Conservation (phyloP, 2,888 invertebrate species). For the Baronia brevicornis region DNA sequence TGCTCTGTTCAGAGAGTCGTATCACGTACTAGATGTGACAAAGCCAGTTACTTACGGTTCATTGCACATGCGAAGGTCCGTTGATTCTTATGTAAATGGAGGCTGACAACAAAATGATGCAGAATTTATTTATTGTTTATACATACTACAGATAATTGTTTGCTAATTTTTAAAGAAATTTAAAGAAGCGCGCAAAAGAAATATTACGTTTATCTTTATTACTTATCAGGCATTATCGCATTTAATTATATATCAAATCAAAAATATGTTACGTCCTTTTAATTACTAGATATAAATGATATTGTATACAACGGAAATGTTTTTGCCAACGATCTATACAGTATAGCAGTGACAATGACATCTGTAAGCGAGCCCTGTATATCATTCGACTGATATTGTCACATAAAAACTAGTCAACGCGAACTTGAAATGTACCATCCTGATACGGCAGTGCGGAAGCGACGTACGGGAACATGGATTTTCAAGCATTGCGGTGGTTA, state of each 20-base stretch:
- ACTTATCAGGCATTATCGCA: too few relatives aligned
- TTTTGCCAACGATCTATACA: too few relatives aligned
- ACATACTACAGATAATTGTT: conserved; percentile 7
- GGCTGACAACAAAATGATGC: conserved; percentile 26
- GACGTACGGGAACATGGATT: conserved; percentile 1
- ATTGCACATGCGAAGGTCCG: conserved; percentile 32
- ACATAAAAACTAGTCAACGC: too few relatives aligned
- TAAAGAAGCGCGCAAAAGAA: too few relatives aligned
- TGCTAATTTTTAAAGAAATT: conserved; percentile 6
- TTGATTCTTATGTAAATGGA: conserved; percentile 36
- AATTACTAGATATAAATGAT: too few relatives aligned
- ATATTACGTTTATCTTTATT: too few relatives aligned
- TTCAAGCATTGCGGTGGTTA: background rate
- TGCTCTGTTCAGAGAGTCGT: conserved; percentile 16
- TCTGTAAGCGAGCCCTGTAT: too few relatives aligned
- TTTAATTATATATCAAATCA: too few relatives aligned
- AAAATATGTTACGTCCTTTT: too few relatives aligned
- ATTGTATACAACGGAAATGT: too few relatives aligned
- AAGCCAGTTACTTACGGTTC: conserved; percentile 35
- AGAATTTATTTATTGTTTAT: conserved; percentile 28
- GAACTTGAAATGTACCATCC: background rate
- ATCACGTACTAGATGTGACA: conserved; percentile 27
- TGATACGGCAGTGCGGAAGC: conserved; percentile 3
- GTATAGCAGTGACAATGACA: too few relatives aligned
- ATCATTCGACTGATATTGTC: too few relatives aligned